Percentiles rank a stretch among this genome's conserved stretches.
Evolutionary conservation across 1,140 invertebrate species (phyloP).

Genomic region (Drosophila gunungcola): DNA sequence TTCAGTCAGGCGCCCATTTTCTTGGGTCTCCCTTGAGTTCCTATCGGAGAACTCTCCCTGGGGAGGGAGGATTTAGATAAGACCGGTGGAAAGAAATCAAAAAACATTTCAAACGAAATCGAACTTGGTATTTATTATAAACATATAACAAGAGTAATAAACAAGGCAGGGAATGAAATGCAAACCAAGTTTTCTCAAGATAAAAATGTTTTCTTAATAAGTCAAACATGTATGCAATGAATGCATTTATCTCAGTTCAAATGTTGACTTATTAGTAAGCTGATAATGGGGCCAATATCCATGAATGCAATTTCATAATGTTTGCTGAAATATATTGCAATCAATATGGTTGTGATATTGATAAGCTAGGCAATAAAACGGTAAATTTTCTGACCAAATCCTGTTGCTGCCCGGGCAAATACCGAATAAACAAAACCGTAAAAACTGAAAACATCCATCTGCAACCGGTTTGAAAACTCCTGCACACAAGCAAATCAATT

Average conservation of each 20-base stretch:
- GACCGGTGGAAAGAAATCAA: slow-evolving; percentile 3
- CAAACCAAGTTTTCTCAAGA: slow-evolving; percentile 16
- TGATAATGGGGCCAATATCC: slow-evolving; percentile 4
- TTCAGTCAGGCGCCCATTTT: slow-evolving; percentile 12
- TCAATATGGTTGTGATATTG: neutral
- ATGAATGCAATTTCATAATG: slow-evolving; percentile 26
- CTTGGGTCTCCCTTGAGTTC: neutral
- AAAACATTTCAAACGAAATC: neutral
- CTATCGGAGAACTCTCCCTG: neutral
- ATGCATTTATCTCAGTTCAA: slow-evolving; percentile 17
- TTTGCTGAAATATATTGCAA: slow-evolving; percentile 13
- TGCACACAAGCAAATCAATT: slow-evolving; percentile 42
- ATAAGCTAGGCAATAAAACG: slow-evolving; percentile 3
- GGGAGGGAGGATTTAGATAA: slow-evolving; percentile 10
- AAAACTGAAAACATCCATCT: slow-evolving; percentile 10
- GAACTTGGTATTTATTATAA: neutral
- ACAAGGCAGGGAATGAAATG: slow-evolving; percentile 6
- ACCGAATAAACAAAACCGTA: slow-evolving; percentile 16
- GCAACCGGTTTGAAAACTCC: slow-evolving; percentile 27
- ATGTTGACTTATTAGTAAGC: slow-evolving; percentile 24
- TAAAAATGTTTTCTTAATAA: slow-evolving; percentile 27
- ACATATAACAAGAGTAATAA: neutral
- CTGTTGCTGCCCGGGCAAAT: neutral
- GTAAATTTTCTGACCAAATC: slow-evolving; percentile 1
- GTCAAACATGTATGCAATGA: slow-evolving; percentile 17